phyloP scores from a whole-genome alignment of 2,888 invertebrate genomes.

The Lycia hirtaria region DNA sequence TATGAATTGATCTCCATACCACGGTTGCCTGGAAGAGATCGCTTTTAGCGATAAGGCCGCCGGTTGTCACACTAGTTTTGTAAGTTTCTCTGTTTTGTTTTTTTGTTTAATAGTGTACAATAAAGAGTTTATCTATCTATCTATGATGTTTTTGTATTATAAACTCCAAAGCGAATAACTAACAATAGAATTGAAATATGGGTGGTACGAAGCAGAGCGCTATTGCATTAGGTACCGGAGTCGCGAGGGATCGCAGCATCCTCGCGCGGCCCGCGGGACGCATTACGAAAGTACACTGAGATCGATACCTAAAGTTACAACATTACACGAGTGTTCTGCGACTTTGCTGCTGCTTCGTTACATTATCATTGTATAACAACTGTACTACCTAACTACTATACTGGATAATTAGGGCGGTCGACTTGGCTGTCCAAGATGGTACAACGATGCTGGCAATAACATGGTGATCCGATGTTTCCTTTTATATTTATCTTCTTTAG shows the following conservation, averaged over 20 bases:
- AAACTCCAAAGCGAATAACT: conserved; percentile 36
- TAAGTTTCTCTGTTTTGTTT: no score
- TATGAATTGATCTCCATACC: no score
- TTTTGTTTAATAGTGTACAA: no score
- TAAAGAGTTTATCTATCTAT: no score
- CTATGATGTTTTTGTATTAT: background rate
- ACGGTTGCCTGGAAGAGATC: no score
- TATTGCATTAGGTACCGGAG: conserved; percentile 81
- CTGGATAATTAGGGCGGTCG: no score
- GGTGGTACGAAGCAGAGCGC: conserved; percentile 57
- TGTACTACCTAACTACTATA: background rate
- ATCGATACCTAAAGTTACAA: conserved; percentile 77
- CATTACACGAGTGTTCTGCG: conserved; percentile 64
- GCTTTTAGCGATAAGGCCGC: no score
- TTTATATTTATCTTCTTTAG: no score
- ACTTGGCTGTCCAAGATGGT: no score
- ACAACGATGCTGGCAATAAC: no score
- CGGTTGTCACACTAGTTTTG: no score
- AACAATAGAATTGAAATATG: conserved; percentile 53
- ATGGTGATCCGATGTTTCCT: no score
- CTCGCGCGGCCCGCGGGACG: conserved; percentile 74
- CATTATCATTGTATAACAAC: conserved; percentile 12
- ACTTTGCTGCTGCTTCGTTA: conserved; percentile 49
- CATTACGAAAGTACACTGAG: conserved; percentile 80
- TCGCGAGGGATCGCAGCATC: conserved; percentile 72